Percentiles rank a stretch among this genome's conserved stretches.
Evolutionary conservation across 2,113 vertebrate species (phyloP).

Genomic region (Sorex araneus): DNA sequence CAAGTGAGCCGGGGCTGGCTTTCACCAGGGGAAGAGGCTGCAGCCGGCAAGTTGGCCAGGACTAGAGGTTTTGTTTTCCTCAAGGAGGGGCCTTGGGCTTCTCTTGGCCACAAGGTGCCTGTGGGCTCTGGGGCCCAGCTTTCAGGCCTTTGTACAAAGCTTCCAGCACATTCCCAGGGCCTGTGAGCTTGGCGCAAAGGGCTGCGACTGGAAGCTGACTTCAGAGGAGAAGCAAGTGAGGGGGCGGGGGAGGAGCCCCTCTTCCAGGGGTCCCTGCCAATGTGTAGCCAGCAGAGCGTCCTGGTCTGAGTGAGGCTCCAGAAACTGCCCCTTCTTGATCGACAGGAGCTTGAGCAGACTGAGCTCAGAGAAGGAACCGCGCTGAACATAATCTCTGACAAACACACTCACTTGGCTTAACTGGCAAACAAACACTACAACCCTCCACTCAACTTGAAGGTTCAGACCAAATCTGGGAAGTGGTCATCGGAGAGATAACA

Average conservation of each 20-base stretch:
- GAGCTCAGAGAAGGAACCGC: neutral
- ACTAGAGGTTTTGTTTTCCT: neutral
- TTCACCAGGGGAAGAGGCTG: conserved; percentile 18
- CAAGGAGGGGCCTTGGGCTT: neutral
- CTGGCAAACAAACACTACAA: conserved; percentile 14
- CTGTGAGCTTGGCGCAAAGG: neutral
- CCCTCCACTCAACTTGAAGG: neutral
- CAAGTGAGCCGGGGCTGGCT: neutral
- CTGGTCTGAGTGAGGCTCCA: neutral
- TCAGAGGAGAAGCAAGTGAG: neutral
- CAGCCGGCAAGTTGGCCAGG: neutral
- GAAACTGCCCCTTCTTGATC: neutral
- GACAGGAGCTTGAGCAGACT: neutral
- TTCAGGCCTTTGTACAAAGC: too few relatives aligned
- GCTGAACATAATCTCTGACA: neutral
- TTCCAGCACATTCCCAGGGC: neutral
- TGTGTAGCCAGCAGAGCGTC: neutral
- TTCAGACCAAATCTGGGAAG: neutral
- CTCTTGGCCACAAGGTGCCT: neutral
- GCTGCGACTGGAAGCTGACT: neutral
- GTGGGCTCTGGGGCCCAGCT: neutral
- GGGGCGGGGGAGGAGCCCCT: too few relatives aligned
- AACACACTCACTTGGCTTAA: conserved; percentile 1
- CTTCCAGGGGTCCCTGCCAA: neutral
- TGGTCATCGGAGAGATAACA: neutral